phyloP scores from a whole-genome alignment of 53 echinoderm and acorn worm species.

The Crossaster papposus region DNA sequence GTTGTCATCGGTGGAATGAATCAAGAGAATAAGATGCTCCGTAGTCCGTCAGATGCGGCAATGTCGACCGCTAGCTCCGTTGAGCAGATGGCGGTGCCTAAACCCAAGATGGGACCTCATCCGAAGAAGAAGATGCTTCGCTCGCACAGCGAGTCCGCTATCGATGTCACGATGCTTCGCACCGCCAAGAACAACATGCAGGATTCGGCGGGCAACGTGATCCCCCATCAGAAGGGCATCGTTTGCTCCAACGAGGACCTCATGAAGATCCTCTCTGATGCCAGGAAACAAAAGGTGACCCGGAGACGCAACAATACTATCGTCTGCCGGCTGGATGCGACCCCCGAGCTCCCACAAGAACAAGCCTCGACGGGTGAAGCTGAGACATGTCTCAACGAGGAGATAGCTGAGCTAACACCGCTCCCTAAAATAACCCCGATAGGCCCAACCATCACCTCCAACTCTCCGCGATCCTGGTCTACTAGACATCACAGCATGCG shows the following conservation, averaged over 20 bases:
- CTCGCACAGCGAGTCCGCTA: constrained; percentile 95
- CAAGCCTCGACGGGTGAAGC: constrained; percentile 25
- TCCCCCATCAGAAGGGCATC: constrained; percentile 67
- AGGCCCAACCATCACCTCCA: neutral
- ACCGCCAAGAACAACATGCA: constrained; percentile 54
- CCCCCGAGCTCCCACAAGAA: constrained; percentile 73
- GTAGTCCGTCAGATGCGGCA: constrained; percentile 37
- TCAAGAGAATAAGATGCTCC: constrained; percentile 47
- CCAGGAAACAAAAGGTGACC: constrained; percentile 68
- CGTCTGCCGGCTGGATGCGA: constrained; percentile 63
- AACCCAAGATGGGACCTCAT: constrained; percentile 65
- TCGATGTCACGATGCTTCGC: constrained; percentile 75
- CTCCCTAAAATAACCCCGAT: neutral
- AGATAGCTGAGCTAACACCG: constrained; percentile 10
- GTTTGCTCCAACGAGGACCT: constrained; percentile 93
- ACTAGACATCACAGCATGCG: constrained; percentile 54
- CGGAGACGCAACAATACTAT: constrained; percentile 80
- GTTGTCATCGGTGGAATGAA: constrained; percentile 44
- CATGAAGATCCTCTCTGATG: constrained; percentile 84
- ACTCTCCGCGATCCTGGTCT: constrained; percentile 34
- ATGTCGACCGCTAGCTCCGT: constrained; percentile 23
- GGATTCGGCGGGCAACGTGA: constrained; percentile 6
- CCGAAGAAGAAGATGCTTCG: constrained; percentile 95
- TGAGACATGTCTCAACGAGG: constrained; percentile 64
- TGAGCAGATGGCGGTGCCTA: constrained; percentile 19